Base-by-base conservation (phyloP, 2,888 invertebrate species). In the Lasioglossum villosulum region DNA sequence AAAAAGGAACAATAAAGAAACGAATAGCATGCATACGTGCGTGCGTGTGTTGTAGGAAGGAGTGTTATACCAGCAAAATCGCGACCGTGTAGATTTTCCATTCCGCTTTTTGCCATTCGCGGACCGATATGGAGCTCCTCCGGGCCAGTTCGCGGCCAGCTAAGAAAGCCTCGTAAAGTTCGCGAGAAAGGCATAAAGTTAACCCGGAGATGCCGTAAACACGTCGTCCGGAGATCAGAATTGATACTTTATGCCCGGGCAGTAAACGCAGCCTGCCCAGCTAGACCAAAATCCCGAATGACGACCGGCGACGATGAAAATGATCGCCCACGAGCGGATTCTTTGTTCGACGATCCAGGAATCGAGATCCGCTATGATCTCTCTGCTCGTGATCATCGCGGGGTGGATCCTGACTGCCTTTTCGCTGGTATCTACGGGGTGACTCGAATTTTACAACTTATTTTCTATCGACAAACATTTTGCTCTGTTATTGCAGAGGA, bases 211-310 rank as follows among this genome's bases (percentile, higher is more conserved):
- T 77, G 88, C 90, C 88, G 84, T 90, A 90, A 92, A 92, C 90
- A 92, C 90, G 88, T 92, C 91, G 90, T 88, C 85, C 83, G 80
- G 78, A 88, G 90, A 91, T 92, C 92, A 89, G 89, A 92, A 92
- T 92, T 92, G 92, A 92, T 92, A 92, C 91, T 92, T 92, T 89
- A 92, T 89, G 91, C 89, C 87, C 84, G 85, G 84, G 88, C 90
- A 88, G 89, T 91, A 91, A 91, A 90, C 88, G 88, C 86, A 86
- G 34, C 66, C 66, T 19, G 10, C 80, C 74, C 82, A 78, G 75
- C 88, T 78, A 83, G 82, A 86, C 81, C 75, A 82, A 86, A 86
- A 86, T 86, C 74, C 78, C n/a, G 48, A 45, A 72, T 30, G 74
- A 76, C 80, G 78, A 73, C 59, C 68, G 66, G 30, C 66, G 16